Conservation (phyloP, 2,888 invertebrate genomes). For the Ophion costatus region DNA sequence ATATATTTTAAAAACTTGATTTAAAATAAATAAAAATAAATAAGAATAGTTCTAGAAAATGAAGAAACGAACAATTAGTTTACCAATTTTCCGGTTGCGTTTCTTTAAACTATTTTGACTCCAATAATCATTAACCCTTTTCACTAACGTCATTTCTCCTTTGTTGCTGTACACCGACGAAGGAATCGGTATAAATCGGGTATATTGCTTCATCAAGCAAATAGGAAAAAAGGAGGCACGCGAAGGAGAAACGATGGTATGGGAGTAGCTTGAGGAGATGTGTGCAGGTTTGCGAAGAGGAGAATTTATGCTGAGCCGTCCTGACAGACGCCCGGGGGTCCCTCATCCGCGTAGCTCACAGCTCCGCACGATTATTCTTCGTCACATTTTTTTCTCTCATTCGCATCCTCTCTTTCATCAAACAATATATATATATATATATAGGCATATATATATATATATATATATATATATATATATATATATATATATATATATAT, state of each 20-base stretch:
- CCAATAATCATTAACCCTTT: neutral
- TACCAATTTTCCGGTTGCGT: neutral
- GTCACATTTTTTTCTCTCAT: constrained; percentile 50
- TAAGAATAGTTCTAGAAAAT: no score
- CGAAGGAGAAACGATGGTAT: neutral
- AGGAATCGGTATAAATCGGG: constrained; percentile 38
- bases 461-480: constrained; percentile 29
- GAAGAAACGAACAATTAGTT: neutral
- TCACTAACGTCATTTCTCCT: neutral
- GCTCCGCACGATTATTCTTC: constrained; percentile 63
- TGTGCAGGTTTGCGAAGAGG: constrained; percentile 53
- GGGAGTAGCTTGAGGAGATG: constrained; percentile 24
- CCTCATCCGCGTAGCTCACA: constrained; percentile 56
- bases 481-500: constrained; percentile 35
- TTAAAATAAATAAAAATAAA: no score
- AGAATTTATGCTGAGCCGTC: constrained; percentile 64
- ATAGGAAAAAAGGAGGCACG: constrained; percentile 14
- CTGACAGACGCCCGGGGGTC: constrained; percentile 59
- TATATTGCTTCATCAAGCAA: constrained; percentile 40
- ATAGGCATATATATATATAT: constrained; percentile 36
- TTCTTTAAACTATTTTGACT: neutral
- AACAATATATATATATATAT: constrained; percentile 22
- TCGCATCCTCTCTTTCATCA: constrained; percentile 39
- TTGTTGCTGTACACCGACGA: neutral
- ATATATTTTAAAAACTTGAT: no score